Evolutionary conservation across 2,797 vertebrate species (phyloP), one percentile per base, ranked within the genome.

Genomic region (Poecilia picta): DNA sequence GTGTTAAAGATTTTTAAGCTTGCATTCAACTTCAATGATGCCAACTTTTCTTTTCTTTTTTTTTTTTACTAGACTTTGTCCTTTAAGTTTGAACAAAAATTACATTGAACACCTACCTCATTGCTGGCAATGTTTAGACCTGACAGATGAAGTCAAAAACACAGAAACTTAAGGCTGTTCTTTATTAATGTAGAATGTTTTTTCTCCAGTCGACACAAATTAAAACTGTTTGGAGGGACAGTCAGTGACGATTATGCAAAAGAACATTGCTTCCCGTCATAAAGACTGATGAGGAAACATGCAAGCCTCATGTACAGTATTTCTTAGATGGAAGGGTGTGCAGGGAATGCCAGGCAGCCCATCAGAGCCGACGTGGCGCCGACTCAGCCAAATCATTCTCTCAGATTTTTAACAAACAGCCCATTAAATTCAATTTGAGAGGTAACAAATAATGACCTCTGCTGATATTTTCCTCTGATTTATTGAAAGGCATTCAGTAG

Each of bases 261-360:
- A 11, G 81, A 86, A 86, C 87, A 87, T 79, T 73, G 36, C 31
- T 5, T 0, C 20, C 47, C 31, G 57, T 82, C 47, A 41, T 55
- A 15, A 74, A 74, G 28, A 73, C 39, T 51, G 74, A 53, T 75
- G 39, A 57, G 74, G 55, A 71, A 75, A 72, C 72, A 33, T 36
- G 11, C 4, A 41, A 73, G 68, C 68, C 57, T 25, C 1, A 74
- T 71, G 16, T 25, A 72, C 46, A 68, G 8, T 1, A 2, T 77
- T 71, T 71, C 64, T 31, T 53, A 74, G 71, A 76, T 13, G 70
- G 20, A 43, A 18, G 13, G 76, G 83, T 88, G 87, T 93, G 89
- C 71, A 28, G 16, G 15, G 85, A 91, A 92, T 91, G 74, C 71
- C 68, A 81, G 47, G 78, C 72, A 80, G 77, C 62, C 83, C 16